Conservation (phyloP, 2,888 invertebrate species). For the Drymonia ruficornis region DNA sequence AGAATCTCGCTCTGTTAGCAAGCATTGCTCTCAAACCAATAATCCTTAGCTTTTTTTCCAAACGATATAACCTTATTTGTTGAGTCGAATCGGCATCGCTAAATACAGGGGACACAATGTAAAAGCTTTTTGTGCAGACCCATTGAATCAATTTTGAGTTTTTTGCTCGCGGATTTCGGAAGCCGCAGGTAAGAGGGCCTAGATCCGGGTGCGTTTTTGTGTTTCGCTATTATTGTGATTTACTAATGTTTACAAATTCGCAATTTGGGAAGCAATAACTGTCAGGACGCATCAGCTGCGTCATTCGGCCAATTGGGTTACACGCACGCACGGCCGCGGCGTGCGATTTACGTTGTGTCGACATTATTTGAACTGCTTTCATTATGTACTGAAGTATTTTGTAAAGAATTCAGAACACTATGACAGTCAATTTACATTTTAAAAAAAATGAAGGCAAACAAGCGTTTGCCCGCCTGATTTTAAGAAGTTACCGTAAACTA, state of each 20-base stretch:
- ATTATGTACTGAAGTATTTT: slow-evolving; percentile 19
- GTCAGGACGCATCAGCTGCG: slow-evolving; percentile 77
- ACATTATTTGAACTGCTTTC: slow-evolving; percentile 36
- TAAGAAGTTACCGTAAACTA: no score
- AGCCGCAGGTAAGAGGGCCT: slow-evolving; percentile 81
- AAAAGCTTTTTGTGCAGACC: slow-evolving; percentile 68
- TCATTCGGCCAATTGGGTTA: slow-evolving; percentile 66
- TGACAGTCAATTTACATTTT: no score
- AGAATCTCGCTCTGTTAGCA: slow-evolving; percentile 26
- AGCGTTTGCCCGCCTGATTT: no score
- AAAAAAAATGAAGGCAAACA: no score
- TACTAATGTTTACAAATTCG: slow-evolving; percentile 79
- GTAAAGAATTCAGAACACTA: background rate
- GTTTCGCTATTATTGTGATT: slow-evolving; percentile 62
- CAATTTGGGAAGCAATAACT: slow-evolving; percentile 78
- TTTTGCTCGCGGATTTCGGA: slow-evolving; percentile 79
- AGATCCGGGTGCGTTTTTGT: slow-evolving; percentile 79
- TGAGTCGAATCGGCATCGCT: slow-evolving; percentile 69
- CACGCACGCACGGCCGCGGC: slow-evolving; percentile 48
- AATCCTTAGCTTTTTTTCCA: slow-evolving; percentile 66
- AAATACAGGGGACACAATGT: slow-evolving; percentile 75
- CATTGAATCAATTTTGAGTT: slow-evolving; percentile 77
- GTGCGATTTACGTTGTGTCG: slow-evolving; percentile 33
- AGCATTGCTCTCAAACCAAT: slow-evolving; percentile 60
- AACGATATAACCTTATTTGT: slow-evolving; percentile 78